These are phyloP conservation scores for Lethrus apterus DNA, from an alignment of 1,140 invertebrate species.

Conservation along the genomic window DNA sequence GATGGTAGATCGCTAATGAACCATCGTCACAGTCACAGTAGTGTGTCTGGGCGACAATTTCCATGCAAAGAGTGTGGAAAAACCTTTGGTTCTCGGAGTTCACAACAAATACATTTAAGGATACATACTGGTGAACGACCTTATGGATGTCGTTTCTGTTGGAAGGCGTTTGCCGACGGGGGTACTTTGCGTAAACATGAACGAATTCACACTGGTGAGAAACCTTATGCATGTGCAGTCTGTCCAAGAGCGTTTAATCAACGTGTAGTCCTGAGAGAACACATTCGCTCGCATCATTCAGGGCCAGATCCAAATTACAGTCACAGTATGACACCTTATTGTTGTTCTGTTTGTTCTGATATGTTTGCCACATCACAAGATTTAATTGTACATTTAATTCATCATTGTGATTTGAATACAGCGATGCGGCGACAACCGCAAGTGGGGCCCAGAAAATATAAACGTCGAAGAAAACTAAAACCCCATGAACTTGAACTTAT, in stretches of 20 bases:
- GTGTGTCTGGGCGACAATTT: slow-evolving; percentile 57
- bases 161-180: slow-evolving; percentile 97
- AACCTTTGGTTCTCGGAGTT: slow-evolving; percentile 80
- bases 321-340: slow-evolving; percentile 51
- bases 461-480: slow-evolving; percentile 65
- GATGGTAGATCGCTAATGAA: slow-evolving; percentile 62
- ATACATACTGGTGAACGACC: slow-evolving; percentile 80
- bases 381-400: slow-evolving; percentile 69
- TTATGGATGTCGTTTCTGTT: slow-evolving; percentile 90
- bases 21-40: slow-evolving; percentile 54
- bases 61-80: slow-evolving; percentile 80
- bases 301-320: slow-evolving; percentile 55
- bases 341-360: slow-evolving; percentile 67
- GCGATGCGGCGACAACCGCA: slow-evolving; percentile 68
- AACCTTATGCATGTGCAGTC: slow-evolving; percentile 92
- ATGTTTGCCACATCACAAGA: slow-evolving; percentile 61
- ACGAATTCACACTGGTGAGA: slow-evolving; percentile 93
- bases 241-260: slow-evolving; percentile 84
- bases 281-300: slow-evolving; percentile 75
- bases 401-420: slow-evolving; percentile 76
- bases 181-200: slow-evolving; percentile 96
- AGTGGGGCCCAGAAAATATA: slow-evolving; percentile 70
- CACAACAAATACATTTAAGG: slow-evolving; percentile 84
- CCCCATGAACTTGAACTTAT: slow-evolving; percentile 50
- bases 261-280: slow-evolving; percentile 71